Evolutionary conservation across 2,113 vertebrate genomes (phyloP).

Genomic region (Callionymus lyra): DNA sequence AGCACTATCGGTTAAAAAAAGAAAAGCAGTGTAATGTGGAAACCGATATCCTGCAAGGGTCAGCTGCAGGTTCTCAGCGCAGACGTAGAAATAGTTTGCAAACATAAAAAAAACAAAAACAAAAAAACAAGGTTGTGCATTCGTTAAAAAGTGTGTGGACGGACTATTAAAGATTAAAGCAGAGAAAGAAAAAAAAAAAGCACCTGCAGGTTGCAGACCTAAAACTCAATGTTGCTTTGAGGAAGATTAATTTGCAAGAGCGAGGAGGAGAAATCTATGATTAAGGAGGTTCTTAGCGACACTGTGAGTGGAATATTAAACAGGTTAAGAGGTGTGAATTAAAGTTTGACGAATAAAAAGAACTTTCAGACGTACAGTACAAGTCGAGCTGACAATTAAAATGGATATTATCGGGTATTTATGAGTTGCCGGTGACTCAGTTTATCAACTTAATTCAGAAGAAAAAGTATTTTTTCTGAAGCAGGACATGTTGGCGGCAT

Average conservation of each 20-base stretch:
- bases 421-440: no score
- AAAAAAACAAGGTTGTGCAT: conserved; percentile 8
- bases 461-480: no score
- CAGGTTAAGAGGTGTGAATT: no score
- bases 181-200: conserved; percentile 5
- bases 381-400: no score
- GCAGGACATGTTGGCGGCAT: no score
- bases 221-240: conserved; percentile 7
- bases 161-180: conserved; percentile 13
- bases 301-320: no score
- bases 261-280: no score
- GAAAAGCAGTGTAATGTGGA: conserved; percentile 47
- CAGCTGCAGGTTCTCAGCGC: conserved; percentile 36
- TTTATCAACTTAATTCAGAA: no score
- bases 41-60: conserved; percentile 49
- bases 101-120: conserved; percentile 4
- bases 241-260: neutral
- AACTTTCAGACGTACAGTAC: no score
- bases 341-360: no score
- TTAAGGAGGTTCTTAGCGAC: no score
- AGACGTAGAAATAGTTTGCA: conserved; percentile 21
- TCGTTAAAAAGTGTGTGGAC: conserved; percentile 9
- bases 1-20: conserved; percentile 28
- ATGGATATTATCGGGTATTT: no score
- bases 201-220: neutral